Conservation (phyloP, 2,888 invertebrate species). For the Cotesia congregata region DNA sequence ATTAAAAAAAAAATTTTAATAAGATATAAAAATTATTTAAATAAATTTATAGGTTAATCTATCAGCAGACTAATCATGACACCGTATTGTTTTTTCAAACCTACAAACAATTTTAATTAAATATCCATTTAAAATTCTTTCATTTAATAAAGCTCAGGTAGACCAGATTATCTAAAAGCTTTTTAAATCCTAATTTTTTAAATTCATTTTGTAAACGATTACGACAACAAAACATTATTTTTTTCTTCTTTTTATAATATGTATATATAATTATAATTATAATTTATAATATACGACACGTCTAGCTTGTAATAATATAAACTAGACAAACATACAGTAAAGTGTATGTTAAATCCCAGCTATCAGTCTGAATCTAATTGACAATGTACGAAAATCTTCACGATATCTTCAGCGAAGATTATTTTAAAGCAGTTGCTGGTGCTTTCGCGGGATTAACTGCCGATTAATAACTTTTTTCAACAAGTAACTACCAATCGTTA, state of each 20-base stretch:
- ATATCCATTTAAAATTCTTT: background rate
- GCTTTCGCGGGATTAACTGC: conserved; percentile 23
- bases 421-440: conserved; percentile 32
- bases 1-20: too few relatives aligned
- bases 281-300: conserved; percentile 47
- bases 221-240: background rate
- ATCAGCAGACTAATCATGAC: too few relatives aligned
- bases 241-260: background rate
- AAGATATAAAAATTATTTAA: background rate
- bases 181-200: conserved; percentile 44
- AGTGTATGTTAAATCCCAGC: conserved; percentile 65
- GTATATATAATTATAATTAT: background rate
- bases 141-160: conserved; percentile 1
- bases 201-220: conserved; percentile 47
- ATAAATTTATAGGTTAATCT: too few relatives aligned
- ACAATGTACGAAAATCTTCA: conserved; percentile 67
- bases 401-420: conserved; percentile 41
- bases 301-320: conserved; percentile 60
- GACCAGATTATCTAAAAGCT: conserved; percentile 38
- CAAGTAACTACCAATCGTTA: conserved; percentile 4
- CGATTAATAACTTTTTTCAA: conserved; percentile 21
- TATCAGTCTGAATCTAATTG: conserved; percentile 71
- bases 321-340: conserved; percentile 56
- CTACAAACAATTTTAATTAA: background rate
- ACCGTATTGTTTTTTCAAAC: too few relatives aligned